Percentiles rank a stretch among this genome's conserved stretches.
Conservation (phyloP, 2,888 invertebrate species). For the Stenchaetothrips biformis region DNA sequence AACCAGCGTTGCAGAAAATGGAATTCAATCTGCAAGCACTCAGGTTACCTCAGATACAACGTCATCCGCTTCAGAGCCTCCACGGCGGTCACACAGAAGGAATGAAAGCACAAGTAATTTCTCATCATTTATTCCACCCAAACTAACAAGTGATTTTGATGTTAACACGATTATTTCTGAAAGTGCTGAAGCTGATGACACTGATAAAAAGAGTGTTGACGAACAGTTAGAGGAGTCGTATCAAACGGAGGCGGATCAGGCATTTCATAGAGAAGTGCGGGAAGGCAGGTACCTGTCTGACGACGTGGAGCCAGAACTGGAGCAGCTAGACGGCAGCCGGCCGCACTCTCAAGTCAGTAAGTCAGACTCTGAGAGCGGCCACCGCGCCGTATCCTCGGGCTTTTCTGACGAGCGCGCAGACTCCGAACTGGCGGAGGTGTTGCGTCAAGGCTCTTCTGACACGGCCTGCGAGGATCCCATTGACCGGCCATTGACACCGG, state of each 20-base stretch:
- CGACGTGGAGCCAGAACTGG: conserved; percentile 48
- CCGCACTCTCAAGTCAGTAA: conserved; percentile 44
- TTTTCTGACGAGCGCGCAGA: conserved; percentile 47
- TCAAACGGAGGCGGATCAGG: conserved; percentile 49
- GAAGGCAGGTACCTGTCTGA: conserved; percentile 43
- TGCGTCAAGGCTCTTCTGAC: conserved; percentile 45
- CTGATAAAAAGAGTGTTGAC: conserved; percentile 48
- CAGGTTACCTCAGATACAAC: conserved; percentile 52
- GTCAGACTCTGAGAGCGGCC: conserved; percentile 44
- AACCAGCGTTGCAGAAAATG: conserved; percentile 49
- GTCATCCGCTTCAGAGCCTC: neutral
- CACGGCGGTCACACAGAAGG: conserved; percentile 50
- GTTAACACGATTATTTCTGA: conserved; percentile 41
- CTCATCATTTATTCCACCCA: conserved; percentile 38
- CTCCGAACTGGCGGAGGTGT: conserved; percentile 46
- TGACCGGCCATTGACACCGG: conserved; percentile 52
- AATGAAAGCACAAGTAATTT: conserved; percentile 52
- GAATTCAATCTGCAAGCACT: conserved; percentile 51
- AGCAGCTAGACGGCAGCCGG: conserved; percentile 49
- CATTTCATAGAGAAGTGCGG: conserved; percentile 45
- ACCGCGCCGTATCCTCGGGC: conserved; percentile 44
- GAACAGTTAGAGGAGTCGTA: conserved; percentile 45
- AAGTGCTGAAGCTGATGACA: conserved; percentile 45
- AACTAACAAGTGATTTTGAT: conserved; percentile 29
- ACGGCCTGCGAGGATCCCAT: conserved; percentile 48